These are phyloP conservation scores for Drosophila antonietae DNA, from an alignment of 2,888 invertebrate genomes.

Conservation along the genomic window DNA sequence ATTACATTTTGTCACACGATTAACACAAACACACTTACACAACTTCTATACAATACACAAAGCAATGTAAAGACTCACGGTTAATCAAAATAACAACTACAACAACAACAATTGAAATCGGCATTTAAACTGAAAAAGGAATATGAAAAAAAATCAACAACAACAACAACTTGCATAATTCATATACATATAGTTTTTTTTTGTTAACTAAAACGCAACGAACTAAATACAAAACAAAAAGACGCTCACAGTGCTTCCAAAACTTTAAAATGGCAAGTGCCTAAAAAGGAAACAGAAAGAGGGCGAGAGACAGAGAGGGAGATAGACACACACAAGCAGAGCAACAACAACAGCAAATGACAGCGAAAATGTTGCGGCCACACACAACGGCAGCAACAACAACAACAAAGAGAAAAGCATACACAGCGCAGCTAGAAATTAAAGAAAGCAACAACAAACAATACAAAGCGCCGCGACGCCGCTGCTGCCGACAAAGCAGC, in stretches of 20 bases:
- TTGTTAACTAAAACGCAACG: conserved; percentile 24
- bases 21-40: conserved; percentile 17
- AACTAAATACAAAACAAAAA: conserved; percentile 26
- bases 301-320: conserved; percentile 5
- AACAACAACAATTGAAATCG: conserved; percentile 32
- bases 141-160: conserved; percentile 3
- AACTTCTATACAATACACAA: conserved; percentile 35
- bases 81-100: conserved; percentile 37
- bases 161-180: conserved; percentile 11
- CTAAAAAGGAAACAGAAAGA: conserved; percentile 8
- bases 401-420: conserved; percentile 36
- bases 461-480: conserved; percentile 48
- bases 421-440: conserved; percentile 11
- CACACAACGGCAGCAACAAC: conserved; percentile 28
- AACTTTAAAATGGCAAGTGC: conserved; percentile 25
- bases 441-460: conserved; percentile 40
- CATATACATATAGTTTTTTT: conserved; percentile 2
- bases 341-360: conserved; percentile 30
- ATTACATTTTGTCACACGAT: conserved; percentile 44
- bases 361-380: conserved; percentile 62
- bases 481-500: conserved; percentile 41
- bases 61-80: conserved; percentile 69
- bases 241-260: conserved; percentile 35
- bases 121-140: conserved; percentile 60
- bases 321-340: background rate